These are phyloP conservation scores for Papilio polyxenes DNA, from an alignment of 1,140 invertebrate species.

Conservation along the genomic window DNA sequence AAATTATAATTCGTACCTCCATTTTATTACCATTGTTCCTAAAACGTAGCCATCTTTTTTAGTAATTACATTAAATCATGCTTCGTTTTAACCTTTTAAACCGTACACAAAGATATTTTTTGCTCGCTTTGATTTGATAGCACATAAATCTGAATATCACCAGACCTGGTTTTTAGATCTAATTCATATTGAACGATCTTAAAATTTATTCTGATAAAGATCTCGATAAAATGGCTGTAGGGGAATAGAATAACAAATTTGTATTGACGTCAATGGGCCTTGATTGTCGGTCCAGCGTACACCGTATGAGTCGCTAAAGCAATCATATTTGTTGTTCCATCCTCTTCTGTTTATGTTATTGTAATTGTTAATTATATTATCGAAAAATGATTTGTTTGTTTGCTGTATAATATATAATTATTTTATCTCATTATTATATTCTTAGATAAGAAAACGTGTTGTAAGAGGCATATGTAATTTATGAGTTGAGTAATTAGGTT, in stretches of 20 bases:
- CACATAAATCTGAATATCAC: neutral
- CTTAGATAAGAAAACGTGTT: neutral
- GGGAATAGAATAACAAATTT: constrained; percentile 25
- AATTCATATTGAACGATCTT: neutral
- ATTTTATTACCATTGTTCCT: no score
- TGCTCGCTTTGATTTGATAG: no score
- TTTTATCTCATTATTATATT: neutral
- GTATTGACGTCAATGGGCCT: constrained; percentile 23
- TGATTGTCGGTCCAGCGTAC: neutral
- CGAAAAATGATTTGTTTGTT: no score
- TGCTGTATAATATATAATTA: no score
- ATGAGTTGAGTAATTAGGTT: neutral
- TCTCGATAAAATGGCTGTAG: neutral
- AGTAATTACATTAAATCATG: no score
- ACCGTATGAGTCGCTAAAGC: neutral
- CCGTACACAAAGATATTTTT: no score
- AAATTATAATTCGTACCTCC: no score
- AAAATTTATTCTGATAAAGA: constrained; percentile 13
- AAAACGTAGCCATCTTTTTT: no score
- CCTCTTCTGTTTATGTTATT: neutral
- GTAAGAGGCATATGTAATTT: neutral
- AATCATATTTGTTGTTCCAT: constrained; percentile 9
- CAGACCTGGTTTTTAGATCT: neutral
- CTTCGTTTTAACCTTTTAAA: no score
- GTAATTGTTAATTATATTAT: neutral